phyloP scores from a whole-genome alignment of 2,113 vertebrate species.

The Burhinus oedicnemus region DNA sequence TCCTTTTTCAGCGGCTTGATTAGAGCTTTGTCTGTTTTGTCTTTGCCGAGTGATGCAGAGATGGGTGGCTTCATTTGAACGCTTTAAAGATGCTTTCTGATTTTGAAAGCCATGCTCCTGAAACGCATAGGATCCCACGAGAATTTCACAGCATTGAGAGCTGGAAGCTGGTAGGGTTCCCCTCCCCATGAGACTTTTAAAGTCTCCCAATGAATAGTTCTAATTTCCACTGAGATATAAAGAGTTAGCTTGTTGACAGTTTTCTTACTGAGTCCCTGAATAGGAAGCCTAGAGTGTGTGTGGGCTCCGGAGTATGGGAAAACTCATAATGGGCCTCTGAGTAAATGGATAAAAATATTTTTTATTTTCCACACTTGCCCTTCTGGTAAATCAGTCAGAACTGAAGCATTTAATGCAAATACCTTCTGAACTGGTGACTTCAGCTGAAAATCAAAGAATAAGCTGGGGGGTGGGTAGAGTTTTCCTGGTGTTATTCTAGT shows the following conservation, averaged over 20 bases:
- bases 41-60: not conserved
- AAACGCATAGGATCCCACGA: not conserved
- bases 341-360: not conserved
- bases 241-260: conserved; percentile 19
- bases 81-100: not conserved
- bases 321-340: not conserved
- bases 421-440: not conserved
- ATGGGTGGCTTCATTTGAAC: not conserved
- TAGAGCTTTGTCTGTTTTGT: not conserved
- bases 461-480: accelerated
- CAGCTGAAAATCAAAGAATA: not conserved
- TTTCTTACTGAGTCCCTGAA: not conserved
- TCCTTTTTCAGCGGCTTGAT: not conserved
- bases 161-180: not conserved
- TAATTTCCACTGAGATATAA: conserved; percentile 4
- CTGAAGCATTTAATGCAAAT: not conserved
- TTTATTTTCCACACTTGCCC: not conserved
- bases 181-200: not conserved
- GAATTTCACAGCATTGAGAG: not conserved
- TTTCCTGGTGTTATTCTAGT: not conserved
- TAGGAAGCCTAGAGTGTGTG: conserved; percentile 1
- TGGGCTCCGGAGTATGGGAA: conserved; percentile 46
- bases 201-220: not conserved
- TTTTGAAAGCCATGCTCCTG: not conserved
- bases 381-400: not conserved